Evolutionary conservation across 2,888 invertebrate genomes (phyloP).

Genomic region (Sphaerophoria rueppellii): DNA sequence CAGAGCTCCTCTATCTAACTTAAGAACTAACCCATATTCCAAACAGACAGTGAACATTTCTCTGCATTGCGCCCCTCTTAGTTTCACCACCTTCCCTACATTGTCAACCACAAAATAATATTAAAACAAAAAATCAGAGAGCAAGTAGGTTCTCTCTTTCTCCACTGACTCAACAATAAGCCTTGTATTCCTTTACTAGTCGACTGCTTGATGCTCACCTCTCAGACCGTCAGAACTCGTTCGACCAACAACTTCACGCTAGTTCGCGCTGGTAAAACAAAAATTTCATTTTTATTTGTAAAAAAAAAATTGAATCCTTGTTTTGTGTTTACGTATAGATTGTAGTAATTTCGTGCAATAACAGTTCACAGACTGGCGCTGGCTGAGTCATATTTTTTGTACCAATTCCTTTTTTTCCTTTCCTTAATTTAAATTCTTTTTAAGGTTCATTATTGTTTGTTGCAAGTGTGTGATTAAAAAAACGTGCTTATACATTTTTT

Average conservation of each 20-base stretch:
- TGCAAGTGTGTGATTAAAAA: background rate
- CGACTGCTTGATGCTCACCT: slow-evolving; percentile 52
- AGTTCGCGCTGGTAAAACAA: slow-evolving; percentile 49
- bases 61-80: slow-evolving; percentile 60
- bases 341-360: slow-evolving; percentile 47
- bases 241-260: slow-evolving; percentile 67
- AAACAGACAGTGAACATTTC: slow-evolving; percentile 29
- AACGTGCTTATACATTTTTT: background rate
- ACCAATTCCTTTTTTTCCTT: slow-evolving; percentile 12
- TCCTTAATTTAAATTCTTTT: background rate
- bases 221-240: slow-evolving; percentile 71
- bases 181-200: slow-evolving; percentile 34
- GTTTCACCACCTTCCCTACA: background rate
- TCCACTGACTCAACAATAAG: background rate
- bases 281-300: slow-evolving; percentile 57
- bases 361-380: slow-evolving; percentile 49
- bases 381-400: slow-evolving; percentile 64
- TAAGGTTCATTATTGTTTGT: slow-evolving; percentile 31
- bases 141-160: slow-evolving; percentile 15
- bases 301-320: slow-evolving; percentile 29
- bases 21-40: slow-evolving; percentile 57
- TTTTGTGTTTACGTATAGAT: slow-evolving; percentile 51
- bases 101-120: background rate
- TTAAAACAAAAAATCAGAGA: background rate
- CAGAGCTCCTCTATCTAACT: slow-evolving; percentile 30